Base-by-base conservation (phyloP, 2,888 invertebrate species). In the Dromius quadrimaculatus region DNA sequence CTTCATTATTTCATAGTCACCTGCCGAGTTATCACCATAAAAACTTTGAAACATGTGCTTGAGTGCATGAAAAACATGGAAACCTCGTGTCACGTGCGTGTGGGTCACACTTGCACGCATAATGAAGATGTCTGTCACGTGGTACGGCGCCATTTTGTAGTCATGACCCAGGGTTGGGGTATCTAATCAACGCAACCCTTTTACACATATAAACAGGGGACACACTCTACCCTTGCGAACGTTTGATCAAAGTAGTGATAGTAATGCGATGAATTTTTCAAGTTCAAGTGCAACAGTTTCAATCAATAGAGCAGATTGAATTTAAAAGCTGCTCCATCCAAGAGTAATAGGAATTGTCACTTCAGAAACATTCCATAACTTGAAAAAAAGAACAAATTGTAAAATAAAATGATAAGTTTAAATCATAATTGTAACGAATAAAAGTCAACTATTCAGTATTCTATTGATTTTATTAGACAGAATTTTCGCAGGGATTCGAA, bases 101-200 rank as follows among this genome's bases (percentile, higher is more conserved):
- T 15, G 15, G 15, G 15, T 15, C 41, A 15, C 5, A 11, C 13
- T 13, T 41, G 11, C 41, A 3, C 41, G 41, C 6, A 41, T 62
- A 62, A 62, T 62, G 62, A 62, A 62, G 36, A 62, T 38, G 38
- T 57, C 28, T 57, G 50, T 59, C 59, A 59, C 17, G 57, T 17
- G 17, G 28, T 28, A 28, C 28, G 57, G 36, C 20, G 22, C 38
- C 57, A 57, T 57, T 57, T 57, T 34, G 32, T 32, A 13, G 32
- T 11, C 57, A 17, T 22, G 38, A 34, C 17, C 62, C 9, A 20
- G 11, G 11, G 15, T 50, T 50, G 22, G 38, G 38, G 15, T 22
- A 62, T 62, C 62, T 62, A 62, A 62, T 62, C 62, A 62, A 15
- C n/a, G 38, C 22, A 62, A 62, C 62, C 62, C 62, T 62, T 62